Evolutionary conservation across 2,797 vertebrate species (phyloP), one percentile per base, ranked within the genome.

Genomic region (Gymnothorax javanicus): DNA sequence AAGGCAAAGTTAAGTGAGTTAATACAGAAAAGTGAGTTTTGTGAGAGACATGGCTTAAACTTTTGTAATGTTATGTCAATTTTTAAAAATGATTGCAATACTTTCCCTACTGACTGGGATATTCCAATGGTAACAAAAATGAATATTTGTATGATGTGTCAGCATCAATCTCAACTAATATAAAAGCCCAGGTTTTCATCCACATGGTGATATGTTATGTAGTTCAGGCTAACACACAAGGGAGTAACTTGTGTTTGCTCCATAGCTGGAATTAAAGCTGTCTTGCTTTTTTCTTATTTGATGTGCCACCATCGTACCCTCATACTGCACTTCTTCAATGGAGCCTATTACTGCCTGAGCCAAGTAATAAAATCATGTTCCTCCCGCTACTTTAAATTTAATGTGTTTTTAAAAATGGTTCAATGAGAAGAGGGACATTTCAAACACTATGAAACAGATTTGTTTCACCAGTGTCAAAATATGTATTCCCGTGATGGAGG

Each of bases 381-480:
- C n/a, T 85, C 58, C 73, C 64, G 3, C 20, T 59, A 67, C 82
- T 84, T 79, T 83, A 86, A 71, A 69, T 82, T 85, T 33, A 90
- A 83, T 54, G 25, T 25, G 82, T 87, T 77, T 84, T 85, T 69
- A n/a, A 12, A 17, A 43, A 67, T 58, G 84, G 83, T 88, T 82
- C 69, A 54, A 43, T 87, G 81, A 60, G 83, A 73, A 84, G 25
- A 83, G 84, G 67, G 33, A 58, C 83, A 67, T 84, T 84, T 23
- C 13, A 88, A 58, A 82, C 56, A 57, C 85, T 86, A 84, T 86
- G 69, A 88, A 88, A 86, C 59, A 64, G 86, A 84, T 84, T 87
- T 87, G 60, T 23, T 64, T 87, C 83, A 75, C 85, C 50, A 58
- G 2, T 75, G 85, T 86, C 71, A 85, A 84, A 89, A 84, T 77